phyloP scores from a whole-genome alignment of 1,140 invertebrate genomes.

The Papilio polytes region DNA sequence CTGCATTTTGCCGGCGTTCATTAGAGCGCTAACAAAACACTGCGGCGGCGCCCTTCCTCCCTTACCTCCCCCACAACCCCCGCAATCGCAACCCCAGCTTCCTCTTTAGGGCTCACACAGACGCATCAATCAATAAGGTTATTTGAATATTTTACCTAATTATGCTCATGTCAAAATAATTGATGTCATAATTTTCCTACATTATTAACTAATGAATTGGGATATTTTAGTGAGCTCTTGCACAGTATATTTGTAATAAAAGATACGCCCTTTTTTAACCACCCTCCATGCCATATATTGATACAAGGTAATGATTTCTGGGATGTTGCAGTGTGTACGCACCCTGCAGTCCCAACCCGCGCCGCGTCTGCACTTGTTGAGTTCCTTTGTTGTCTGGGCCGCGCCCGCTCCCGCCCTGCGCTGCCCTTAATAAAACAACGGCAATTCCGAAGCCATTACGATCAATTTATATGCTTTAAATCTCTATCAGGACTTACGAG shows the following conservation, averaged over 20 bases:
- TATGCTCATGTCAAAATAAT: too few relatives aligned
- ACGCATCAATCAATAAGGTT: not conserved
- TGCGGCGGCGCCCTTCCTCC: constrained; percentile 4
- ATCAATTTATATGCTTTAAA: constrained; percentile 36
- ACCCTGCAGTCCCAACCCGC: not conserved
- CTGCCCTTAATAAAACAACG: constrained; percentile 23
- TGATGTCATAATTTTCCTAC: too few relatives aligned
- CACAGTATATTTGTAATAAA: not conserved
- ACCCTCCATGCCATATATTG: not conserved
- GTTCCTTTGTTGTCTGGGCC: constrained; percentile 57
- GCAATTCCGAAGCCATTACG: constrained; percentile 28
- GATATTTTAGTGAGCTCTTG: too few relatives aligned
- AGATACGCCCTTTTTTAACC: not conserved
- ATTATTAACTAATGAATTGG: too few relatives aligned
- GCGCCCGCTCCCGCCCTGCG: constrained; percentile 6
- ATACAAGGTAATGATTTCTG: not conserved
- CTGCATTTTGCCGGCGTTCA: constrained; percentile 23
- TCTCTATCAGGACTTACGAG: constrained; percentile 11
- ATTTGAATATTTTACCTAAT: not conserved
- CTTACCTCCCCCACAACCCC: not conserved
- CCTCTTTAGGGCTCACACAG: constrained; percentile 1
- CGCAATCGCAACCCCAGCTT: not conserved
- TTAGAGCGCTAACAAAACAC: constrained; percentile 30
- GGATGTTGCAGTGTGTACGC: constrained; percentile 17
- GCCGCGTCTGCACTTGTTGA: constrained; percentile 46